A percentile compares a stretch with the other conserved stretches of the same genome.
Evolutionary conservation across 2,797 vertebrate species (phyloP).

Genomic region (Helicolenus hilgendorfi): DNA sequence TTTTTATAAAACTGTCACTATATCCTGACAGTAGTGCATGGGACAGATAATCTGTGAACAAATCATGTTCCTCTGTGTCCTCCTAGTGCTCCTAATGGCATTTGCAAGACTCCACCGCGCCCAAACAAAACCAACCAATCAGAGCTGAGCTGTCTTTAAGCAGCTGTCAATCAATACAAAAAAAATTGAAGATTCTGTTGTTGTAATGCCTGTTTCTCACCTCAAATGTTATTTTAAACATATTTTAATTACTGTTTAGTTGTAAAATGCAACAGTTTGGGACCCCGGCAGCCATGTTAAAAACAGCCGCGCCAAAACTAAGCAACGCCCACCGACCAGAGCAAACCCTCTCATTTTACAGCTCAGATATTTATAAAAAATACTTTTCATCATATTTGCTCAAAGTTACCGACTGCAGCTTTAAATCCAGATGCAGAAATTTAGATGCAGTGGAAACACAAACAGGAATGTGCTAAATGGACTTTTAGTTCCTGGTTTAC

Average conservation of each 20-base stretch:
- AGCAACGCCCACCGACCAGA: fast-evolving
- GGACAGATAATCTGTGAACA: not conserved
- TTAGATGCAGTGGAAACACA: too few species aligned
- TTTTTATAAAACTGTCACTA: too few species aligned
- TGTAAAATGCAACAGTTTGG: not conserved
- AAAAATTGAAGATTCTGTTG: not conserved
- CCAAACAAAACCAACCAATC: not conserved
- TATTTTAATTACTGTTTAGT: not conserved
- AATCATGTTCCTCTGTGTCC: too few species aligned
- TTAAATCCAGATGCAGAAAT: too few species aligned
- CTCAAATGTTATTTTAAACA: not conserved
- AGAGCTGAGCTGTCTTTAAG: not conserved
- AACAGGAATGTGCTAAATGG: too few species aligned
- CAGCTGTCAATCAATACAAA: not conserved
- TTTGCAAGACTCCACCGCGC: not conserved
- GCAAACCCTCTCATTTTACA: too few species aligned
- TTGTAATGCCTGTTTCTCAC: not conserved
- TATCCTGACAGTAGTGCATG: fast-evolving
- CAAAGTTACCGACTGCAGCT: too few species aligned
- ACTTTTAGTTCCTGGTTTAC: too few species aligned
- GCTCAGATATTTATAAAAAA: too few species aligned
- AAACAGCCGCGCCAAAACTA: not conserved
- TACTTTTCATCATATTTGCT: too few species aligned
- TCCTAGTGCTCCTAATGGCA: not conserved
- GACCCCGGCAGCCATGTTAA: not conserved